A percentile compares a stretch with the other conserved stretches of the same genome.
phyloP scores from a whole-genome alignment of 2,888 invertebrate species.

The Lagria hirta region DNA sequence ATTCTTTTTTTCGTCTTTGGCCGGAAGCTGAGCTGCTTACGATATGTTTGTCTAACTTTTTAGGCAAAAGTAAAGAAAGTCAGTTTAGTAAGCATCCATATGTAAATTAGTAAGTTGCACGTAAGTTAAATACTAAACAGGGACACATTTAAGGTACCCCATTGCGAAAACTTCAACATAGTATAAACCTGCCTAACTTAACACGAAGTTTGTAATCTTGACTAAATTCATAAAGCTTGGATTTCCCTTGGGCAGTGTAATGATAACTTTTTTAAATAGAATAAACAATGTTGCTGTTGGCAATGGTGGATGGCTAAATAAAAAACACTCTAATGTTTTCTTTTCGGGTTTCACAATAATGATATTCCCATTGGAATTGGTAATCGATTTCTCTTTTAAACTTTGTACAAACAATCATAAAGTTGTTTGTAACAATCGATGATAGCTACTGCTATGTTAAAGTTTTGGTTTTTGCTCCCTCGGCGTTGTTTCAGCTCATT shows the following conservation, averaged over 20 bases:
- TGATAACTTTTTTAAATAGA: slow-evolving; percentile 33
- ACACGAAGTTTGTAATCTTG: slow-evolving; percentile 48
- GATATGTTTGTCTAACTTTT: too few species aligned
- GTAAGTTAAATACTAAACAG: slow-evolving; percentile 21
- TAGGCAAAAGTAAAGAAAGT: too few species aligned
- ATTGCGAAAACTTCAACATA: slow-evolving; percentile 32
- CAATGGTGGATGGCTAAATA: slow-evolving; percentile 6
- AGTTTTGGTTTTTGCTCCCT: slow-evolving; percentile 2
- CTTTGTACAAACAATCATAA: slow-evolving; percentile 1
- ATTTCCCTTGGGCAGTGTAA: slow-evolving; percentile 47
- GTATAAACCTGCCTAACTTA: slow-evolving; percentile 43
- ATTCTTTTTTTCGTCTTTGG: too few species aligned
- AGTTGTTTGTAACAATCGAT: slow-evolving; percentile 7
- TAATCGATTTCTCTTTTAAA: background rate
- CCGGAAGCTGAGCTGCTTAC: too few species aligned
- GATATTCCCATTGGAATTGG: background rate
- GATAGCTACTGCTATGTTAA: slow-evolving; percentile 7
- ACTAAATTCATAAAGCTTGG: slow-evolving; percentile 50
- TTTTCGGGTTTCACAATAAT: slow-evolving; percentile 14
- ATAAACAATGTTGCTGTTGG: slow-evolving; percentile 36
- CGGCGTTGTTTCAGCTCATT: slow-evolving; percentile 6
- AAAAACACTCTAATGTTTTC: slow-evolving; percentile 5
- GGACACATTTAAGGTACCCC: slow-evolving; percentile 22
- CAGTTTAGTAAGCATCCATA: too few species aligned
- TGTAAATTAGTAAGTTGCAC: too few species aligned